Evolutionary conservation across 2,888 invertebrate species (phyloP).

Genomic region (Caenorhabditis sp.): DNA sequence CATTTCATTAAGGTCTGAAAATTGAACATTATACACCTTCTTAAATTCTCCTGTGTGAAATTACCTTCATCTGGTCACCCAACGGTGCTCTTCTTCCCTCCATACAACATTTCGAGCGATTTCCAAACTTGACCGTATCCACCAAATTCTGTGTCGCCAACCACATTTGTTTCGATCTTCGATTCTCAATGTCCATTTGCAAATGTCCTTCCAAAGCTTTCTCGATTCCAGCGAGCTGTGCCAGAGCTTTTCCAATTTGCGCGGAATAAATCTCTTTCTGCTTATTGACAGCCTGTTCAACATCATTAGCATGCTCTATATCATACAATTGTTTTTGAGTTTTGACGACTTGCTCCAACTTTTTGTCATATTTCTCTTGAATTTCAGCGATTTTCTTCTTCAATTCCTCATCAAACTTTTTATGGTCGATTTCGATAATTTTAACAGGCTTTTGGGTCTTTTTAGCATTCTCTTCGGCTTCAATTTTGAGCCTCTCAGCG

Average conservation of each 20-base stretch:
- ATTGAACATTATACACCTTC: background rate
- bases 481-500: constrained; percentile 18
- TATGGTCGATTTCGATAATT: constrained; percentile 11
- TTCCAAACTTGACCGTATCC: constrained; percentile 75
- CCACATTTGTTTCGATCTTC: constrained; percentile 85
- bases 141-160: constrained; percentile 88
- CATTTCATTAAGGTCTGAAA: constrained; percentile 18
- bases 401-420: constrained; percentile 35
- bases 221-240: constrained; percentile 82
- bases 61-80: constrained; percentile 42
- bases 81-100: constrained; percentile 66
- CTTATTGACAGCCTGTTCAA: constrained; percentile 73
- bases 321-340: constrained; percentile 77
- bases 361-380: constrained; percentile 31
- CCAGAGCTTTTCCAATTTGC: constrained; percentile 80
- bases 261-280: constrained; percentile 75
- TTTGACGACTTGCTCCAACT: constrained; percentile 76
- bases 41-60: background rate
- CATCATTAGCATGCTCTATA: constrained; percentile 71
- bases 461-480: constrained; percentile 11
- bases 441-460: background rate
- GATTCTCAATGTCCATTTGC: constrained; percentile 38
- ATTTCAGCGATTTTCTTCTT: constrained; percentile 16
- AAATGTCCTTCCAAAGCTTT: constrained; percentile 77
- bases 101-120: constrained; percentile 46